A percentile compares a stretch with the other conserved stretches of the same genome.
Conservation (phyloP, 2,888 invertebrate genomes). For the Epinotia nisella region DNA sequence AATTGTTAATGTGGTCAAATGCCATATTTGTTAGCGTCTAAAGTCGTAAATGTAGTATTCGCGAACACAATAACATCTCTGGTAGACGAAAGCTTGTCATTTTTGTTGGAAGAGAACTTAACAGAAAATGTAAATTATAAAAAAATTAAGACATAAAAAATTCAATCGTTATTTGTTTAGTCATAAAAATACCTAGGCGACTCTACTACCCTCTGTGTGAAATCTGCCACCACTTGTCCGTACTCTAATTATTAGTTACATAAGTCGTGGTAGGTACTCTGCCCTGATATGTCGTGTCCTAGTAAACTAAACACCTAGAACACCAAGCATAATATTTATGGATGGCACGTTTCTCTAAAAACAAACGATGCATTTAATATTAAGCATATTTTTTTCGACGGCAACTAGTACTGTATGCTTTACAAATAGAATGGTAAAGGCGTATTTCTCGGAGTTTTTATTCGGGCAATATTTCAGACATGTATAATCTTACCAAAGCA, state of each 20-base stretch:
- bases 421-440: conserved; percentile 20
- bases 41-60: too few relatives aligned
- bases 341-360: conserved; percentile 32
- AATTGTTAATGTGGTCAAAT: too few relatives aligned
- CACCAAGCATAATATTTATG: conserved; percentile 38
- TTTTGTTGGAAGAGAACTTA: too few relatives aligned
- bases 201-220: too few relatives aligned
- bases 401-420: conserved; percentile 24
- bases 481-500: conserved; percentile 1
- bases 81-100: too few relatives aligned
- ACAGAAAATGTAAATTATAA: too few relatives aligned
- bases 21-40: too few relatives aligned
- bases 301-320: conserved; percentile 36
- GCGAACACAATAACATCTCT: too few relatives aligned
- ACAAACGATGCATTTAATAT: conserved; percentile 9
- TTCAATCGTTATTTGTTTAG: too few relatives aligned
- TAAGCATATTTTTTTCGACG: conserved; percentile 8
- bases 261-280: conserved; percentile 39
- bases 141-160: too few relatives aligned
- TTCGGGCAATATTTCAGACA: conserved; percentile 23
- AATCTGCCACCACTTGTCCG: too few relatives aligned
- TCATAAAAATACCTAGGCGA: too few relatives aligned
- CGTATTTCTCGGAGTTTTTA: not conserved
- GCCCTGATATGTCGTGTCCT: conserved; percentile 37
- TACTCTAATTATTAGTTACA: conserved; percentile 22